Base-by-base conservation (phyloP, 2,113 vertebrate species). In the Plectropomus leopardus region DNA sequence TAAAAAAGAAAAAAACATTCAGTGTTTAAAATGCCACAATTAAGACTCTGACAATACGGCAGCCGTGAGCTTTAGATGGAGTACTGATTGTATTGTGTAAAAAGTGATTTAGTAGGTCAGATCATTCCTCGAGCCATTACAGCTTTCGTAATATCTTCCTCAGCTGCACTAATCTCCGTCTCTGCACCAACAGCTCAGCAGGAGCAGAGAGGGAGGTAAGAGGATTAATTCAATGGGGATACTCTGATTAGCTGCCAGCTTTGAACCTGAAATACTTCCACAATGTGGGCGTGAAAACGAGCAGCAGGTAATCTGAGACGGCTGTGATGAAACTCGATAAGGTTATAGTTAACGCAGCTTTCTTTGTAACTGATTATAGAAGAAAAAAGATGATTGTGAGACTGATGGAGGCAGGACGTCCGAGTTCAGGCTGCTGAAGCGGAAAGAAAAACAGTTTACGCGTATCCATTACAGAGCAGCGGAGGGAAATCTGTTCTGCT, bases 381-480 rank as follows among this genome's bases (percentile, higher is more conserved):
- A 64, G 44, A 53, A 59, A 53, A 71, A 13, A 24, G 16, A 23
- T 55, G 10, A 24, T 54, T 2, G 30, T 0, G 19, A 36, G 11
- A 44, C 5, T 21, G 30, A 71, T 1, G 0, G 19, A 23, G 4
- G 48, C 59, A 42, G 44, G 24, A 19, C 14, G 13, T 76, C 14
- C 28, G 26, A 30, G 40, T 65, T 11, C 15, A 15, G 28, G 19
- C 50, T 7, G 14, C 4, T 16, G 58, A 30, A 24, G 17, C 30
- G 47, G 66, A 72, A 4, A 69, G 4, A 45, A 71, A 58, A 55
- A 11, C 23, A 7, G 54, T 69, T 72, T 79, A 13, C 58, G 47
- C 54, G 69, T 77, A 88, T 92, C 90, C 83, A 80, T 93, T 84
- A 88, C 89, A 75, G 77, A 84, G 76, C 63, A 79, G 73, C 71